Evolutionary conservation across 2,113 vertebrate species (phyloP), one percentile per base, ranked within the genome.

Genomic region (Epinephelus fuscoguttatus): DNA sequence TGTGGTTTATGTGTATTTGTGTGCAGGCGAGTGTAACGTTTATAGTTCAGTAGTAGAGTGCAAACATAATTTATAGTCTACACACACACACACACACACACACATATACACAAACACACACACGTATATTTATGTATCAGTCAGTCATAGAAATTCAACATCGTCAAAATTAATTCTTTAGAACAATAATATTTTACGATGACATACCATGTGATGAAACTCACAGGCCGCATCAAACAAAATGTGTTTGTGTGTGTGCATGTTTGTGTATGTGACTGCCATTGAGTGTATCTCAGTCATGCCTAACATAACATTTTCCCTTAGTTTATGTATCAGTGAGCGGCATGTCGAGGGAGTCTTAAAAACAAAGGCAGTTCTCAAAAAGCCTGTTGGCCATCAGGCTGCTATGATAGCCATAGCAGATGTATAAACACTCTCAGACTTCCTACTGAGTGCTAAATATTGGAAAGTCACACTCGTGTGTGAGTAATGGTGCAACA

Each of bases 381-480:
- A 75, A 81, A 70, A 59, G 71, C 59, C 76, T 47, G 78, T 52
- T 61, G 61, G 66, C 55, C 75, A 71, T 84, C 23, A 69, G 52
- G 82, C 68, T 81, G 67, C 73, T 68, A 2, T 82, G 77, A 88
- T 92, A 83, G 85, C 57, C 67, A 61, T 70, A 84, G 64, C 88
- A 93, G 87, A 93, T 89, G 90, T 90, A 69, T 75, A 82, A 90
- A 86, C 75, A 89, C 77, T 83, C 70, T 75, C 42, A 13, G 74
- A 77, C 75, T 56, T 84, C 89, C 85, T 61, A 73, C 80, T 71
- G 90, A 85, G 89, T 73, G 84, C 69, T 85, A 81, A 84, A 84
- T 81, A 83, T 69, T 81, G 73, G 33, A 10, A 82, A 74, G 78
- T 67, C 70, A 71, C 78, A 75, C 78, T 27, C 33, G 70, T 14